Conservation (phyloP, 2,888 invertebrate genomes). For the Zygothrica quintamaculata region DNA sequence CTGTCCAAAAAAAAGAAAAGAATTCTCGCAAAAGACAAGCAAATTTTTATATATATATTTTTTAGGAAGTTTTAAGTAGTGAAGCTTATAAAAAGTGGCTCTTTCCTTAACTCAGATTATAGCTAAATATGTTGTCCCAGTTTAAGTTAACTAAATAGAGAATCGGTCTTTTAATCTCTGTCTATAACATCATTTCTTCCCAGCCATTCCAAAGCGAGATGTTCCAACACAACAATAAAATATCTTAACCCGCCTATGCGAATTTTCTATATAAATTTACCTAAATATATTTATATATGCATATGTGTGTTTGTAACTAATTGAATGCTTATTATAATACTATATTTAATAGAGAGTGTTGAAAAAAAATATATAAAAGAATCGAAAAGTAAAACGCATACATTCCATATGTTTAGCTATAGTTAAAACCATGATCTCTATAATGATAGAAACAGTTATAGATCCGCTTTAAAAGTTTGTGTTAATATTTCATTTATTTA, state of each 20-base stretch:
- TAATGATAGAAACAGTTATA: constrained; percentile 6
- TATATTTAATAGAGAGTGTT: constrained; percentile 14
- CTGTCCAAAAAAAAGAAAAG: too few species aligned
- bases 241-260: constrained; percentile 63
- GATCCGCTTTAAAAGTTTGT: constrained; percentile 33
- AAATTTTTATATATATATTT: too few species aligned
- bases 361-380: constrained; percentile 39
- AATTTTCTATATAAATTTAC: constrained; percentile 44
- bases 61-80: too few species aligned
- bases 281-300: neutral
- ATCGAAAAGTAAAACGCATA: constrained; percentile 20
- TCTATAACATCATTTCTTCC: constrained; percentile 5
- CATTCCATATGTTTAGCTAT: constrained; percentile 42
- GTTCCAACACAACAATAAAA: constrained; percentile 15
- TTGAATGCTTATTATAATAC: neutral
- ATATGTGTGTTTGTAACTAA: constrained; percentile 1
- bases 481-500: constrained; percentile 76
- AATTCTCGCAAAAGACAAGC: too few species aligned
- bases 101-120: constrained; percentile 9
- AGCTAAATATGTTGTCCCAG: constrained; percentile 19
- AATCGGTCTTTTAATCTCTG: constrained; percentile 14
- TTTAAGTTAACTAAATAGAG: constrained; percentile 7
- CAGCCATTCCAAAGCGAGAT: constrained; percentile 52
- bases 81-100: too few species aligned
- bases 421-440: constrained; percentile 45